A percentile compares a stretch with the other conserved stretches of the same genome.
Conservation (phyloP, 2,797 vertebrate species). For the Aythya fuligula region DNA sequence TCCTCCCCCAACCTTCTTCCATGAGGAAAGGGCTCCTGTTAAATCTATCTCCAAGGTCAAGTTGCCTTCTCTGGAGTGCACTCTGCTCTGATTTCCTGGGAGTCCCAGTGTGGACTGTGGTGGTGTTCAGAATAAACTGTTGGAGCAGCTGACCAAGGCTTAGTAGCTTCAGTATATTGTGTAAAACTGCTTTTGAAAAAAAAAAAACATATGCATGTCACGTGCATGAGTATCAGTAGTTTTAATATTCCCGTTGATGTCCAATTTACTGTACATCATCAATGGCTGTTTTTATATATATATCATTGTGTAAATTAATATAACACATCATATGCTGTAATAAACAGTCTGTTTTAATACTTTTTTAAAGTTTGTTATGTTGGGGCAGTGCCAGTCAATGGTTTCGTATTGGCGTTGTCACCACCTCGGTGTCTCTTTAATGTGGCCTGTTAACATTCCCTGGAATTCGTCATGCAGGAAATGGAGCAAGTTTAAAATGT, state of each 20-base stretch:
- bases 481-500: neutral
- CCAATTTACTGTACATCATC: constrained; percentile 85
- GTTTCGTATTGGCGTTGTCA: neutral
- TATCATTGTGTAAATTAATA: constrained; percentile 87
- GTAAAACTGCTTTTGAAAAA: constrained; percentile 79
- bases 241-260: constrained; percentile 82
- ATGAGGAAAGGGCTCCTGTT: constrained; percentile 41
- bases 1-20: neutral
- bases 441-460: neutral
- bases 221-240: constrained; percentile 85
- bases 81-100: neutral
- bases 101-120: neutral
- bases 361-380: constrained; percentile 71
- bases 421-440: neutral
- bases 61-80: neutral
- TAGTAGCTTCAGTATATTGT: constrained; percentile 77
- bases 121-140: constrained; percentile 59
- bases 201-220: constrained; percentile 82
- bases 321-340: constrained; percentile 84
- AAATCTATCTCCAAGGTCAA: neutral
- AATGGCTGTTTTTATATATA: constrained; percentile 82
- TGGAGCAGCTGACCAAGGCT: constrained; percentile 69
- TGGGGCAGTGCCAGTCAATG: constrained; percentile 54
- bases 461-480: neutral
- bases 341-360: constrained; percentile 84